These are phyloP conservation scores for Catonia carolina DNA, from an alignment of 2,888 invertebrate genomes.

Conservation along the genomic window DNA sequence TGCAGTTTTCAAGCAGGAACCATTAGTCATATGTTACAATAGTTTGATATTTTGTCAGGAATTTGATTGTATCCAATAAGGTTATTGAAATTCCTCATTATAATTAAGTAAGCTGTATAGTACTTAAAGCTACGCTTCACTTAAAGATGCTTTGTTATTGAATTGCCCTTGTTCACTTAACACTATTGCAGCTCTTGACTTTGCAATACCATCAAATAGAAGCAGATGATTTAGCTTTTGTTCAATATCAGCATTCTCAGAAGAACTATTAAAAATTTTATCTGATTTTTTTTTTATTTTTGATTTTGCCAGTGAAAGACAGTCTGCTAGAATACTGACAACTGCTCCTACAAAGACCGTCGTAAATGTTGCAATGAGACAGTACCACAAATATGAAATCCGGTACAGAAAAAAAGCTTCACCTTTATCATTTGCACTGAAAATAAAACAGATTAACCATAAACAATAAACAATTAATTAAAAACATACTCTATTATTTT, in stretches of 20 bases:
- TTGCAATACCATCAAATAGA: not conserved
- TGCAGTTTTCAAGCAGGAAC: too few species aligned
- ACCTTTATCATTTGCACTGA: conserved; percentile 18
- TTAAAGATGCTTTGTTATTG: too few species aligned
- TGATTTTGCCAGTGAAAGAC: not conserved
- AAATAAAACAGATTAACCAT: not conserved
- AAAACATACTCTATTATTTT: conserved; percentile 1
- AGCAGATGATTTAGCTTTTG: conserved; percentile 1
- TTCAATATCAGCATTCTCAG: not conserved
- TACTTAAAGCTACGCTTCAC: too few species aligned
- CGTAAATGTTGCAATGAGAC: conserved; percentile 36
- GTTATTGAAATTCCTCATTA: too few species aligned
- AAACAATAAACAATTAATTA: not conserved
- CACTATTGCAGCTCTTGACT: not conserved
- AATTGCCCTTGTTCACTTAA: too few species aligned
- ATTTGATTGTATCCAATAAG: too few species aligned
- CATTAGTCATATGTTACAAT: too few species aligned
- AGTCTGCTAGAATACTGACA: conserved; percentile 31
- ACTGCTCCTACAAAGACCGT: conserved; percentile 37
- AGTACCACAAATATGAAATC: conserved; percentile 41
- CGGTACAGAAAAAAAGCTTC: conserved; percentile 36
- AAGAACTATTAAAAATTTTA: not conserved
- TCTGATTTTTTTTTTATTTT: not conserved
- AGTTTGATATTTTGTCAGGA: too few species aligned
- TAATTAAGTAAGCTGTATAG: too few species aligned